Evolutionary conservation across 2,888 invertebrate genomes (phyloP), one percentile per base, ranked within the genome.

Genomic region (Drosophila nr. fundita): DNA sequence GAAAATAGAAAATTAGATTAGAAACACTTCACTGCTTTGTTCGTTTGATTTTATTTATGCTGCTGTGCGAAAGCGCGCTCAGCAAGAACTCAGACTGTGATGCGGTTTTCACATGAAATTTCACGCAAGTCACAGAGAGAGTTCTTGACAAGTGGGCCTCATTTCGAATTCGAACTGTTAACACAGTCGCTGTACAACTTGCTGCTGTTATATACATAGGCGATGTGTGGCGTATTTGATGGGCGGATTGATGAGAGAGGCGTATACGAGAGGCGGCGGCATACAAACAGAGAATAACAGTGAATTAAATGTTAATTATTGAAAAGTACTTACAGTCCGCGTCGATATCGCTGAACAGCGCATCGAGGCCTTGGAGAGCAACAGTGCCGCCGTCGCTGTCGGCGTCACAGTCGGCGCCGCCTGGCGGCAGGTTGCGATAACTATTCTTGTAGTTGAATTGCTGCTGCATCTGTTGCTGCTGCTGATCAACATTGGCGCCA

Each of bases 31-130:
- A 58, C 27, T 52, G 40, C 4, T 21, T 27, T 54, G 72, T 36
- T 30, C 36, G 27, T 54, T 49, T 53, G 21, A 63, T 62, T 89
- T 87, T 65, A 55, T 48, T 32, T 75, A 91, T 49, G 92, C 93
- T 87, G 91, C 68, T 79, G 73, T 76, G 62, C 68, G 83, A 89
- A 87, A 79, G 69, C 94, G 93, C 95, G 94, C 96, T 94, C 94
- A 97, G 96, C 96, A 97, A 97, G 97, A 97, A 97, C 97, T 97
- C 97, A 97, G 97, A 97, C 97, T 97, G 97, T 97, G 97, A 97
- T 97, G 97, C 96, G 97, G 83, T 76, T 84, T 78, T 73, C 68
- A 73, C 64, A 69, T 67, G 63, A 81, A 74, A 80, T 82, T 90
- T 93, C 92, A 95, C 96, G 97, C 97, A 94, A 79, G 95, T 96